phyloP scores from a whole-genome alignment of 2,888 invertebrate genomes.

The Drosophila affinis region DNA sequence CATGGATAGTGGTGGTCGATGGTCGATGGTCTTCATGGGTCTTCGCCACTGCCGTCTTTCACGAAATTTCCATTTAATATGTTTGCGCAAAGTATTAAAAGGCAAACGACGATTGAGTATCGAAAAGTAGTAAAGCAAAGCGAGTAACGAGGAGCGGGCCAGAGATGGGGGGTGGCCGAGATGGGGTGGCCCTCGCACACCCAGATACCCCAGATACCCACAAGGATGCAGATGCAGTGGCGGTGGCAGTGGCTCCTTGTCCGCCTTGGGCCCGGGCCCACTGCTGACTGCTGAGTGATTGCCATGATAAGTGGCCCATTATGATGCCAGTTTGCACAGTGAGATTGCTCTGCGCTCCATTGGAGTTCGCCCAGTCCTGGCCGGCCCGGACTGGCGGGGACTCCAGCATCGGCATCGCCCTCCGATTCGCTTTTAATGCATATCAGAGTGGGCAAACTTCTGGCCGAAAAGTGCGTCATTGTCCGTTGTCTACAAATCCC shows the following conservation, averaged over 20 bases:
- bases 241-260: slow-evolving; percentile 13
- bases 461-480: slow-evolving; percentile 72
- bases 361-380: slow-evolving; percentile 43
- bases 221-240: slow-evolving; percentile 38
- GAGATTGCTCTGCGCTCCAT: slow-evolving; percentile 75
- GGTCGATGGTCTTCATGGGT: background rate
- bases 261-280: slow-evolving; percentile 6
- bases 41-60: slow-evolving; percentile 47
- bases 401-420: slow-evolving; percentile 36
- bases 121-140: slow-evolving; percentile 75
- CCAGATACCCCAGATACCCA: slow-evolving; percentile 24
- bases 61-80: slow-evolving; percentile 78
- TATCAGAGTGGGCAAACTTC: slow-evolving; percentile 73
- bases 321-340: slow-evolving; percentile 79
- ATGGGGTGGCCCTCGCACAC: slow-evolving; percentile 29
- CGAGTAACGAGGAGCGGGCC: slow-evolving; percentile 32
- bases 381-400: slow-evolving; percentile 16
- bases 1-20: slow-evolving; percentile 22
- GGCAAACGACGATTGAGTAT: slow-evolving; percentile 79
- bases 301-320: slow-evolving; percentile 81
- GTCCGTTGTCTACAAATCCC: slow-evolving; percentile 23
- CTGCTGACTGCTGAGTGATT: slow-evolving; percentile 69
- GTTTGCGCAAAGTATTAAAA: slow-evolving; percentile 75
- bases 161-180: slow-evolving; percentile 15
- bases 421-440: slow-evolving; percentile 67